Conservation (phyloP, 2,113 vertebrate genomes). For the Gymnogyps californianus region DNA sequence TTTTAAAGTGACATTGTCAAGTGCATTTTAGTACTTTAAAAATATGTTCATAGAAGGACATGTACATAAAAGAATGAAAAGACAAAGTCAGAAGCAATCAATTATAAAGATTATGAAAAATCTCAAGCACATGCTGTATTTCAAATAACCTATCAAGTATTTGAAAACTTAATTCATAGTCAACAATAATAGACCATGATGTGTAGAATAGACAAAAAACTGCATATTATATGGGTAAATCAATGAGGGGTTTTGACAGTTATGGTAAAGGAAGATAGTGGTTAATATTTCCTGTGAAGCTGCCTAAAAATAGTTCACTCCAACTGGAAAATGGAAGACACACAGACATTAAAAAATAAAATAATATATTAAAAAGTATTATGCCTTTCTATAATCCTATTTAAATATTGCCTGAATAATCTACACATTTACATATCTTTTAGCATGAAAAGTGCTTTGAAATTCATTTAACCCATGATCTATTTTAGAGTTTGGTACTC, state of each 20-base stretch:
- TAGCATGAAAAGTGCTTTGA: neutral
- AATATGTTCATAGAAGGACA: neutral
- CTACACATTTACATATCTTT: neutral
- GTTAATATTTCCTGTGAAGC: neutral
- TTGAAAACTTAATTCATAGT: slow-evolving; percentile 7
- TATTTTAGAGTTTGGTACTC: neutral
- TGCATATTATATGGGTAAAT: neutral
- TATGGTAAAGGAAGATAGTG: neutral
- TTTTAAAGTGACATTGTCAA: slow-evolving; percentile 38
- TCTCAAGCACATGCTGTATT: neutral
- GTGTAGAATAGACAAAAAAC: neutral
- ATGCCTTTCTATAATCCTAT: neutral
- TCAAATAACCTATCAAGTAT: neutral
- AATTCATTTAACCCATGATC: neutral
- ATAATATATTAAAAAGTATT: neutral
- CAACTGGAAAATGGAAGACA: neutral
- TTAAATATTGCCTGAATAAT: slow-evolving; percentile 5
- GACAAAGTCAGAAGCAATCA: slow-evolving; percentile 9
- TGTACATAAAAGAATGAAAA: slow-evolving; percentile 1
- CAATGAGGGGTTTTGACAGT: neutral
- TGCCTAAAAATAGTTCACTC: neutral
- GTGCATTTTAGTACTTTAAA: slow-evolving; percentile 28
- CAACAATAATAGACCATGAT: neutral
- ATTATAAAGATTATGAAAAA: slow-evolving; percentile 1
- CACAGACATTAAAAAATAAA: neutral